phyloP scores from a whole-genome alignment of 2,888 invertebrate genomes.

The Conus canariensis region DNA sequence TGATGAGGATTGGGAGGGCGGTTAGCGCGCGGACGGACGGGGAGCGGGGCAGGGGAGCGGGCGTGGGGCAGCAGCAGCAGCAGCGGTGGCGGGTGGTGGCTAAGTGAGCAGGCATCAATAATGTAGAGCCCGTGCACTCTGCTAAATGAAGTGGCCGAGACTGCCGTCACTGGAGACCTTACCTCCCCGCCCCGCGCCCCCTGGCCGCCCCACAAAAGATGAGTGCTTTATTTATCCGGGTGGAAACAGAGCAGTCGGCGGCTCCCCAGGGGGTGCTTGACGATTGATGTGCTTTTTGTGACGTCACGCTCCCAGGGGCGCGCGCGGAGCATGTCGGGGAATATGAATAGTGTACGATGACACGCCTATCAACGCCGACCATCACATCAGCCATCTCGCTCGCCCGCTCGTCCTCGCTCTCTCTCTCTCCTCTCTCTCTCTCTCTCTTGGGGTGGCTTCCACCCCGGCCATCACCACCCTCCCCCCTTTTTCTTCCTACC shows the following conservation, averaged over 20 bases:
- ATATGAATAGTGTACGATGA: slow-evolving; percentile 22
- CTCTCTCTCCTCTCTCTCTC: slow-evolving; percentile 7
- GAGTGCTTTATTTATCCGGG: slow-evolving; percentile 44
- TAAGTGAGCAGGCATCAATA: slow-evolving; percentile 45
- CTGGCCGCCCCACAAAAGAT: slow-evolving; percentile 24
- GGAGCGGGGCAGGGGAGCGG: background rate
- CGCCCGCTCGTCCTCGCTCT: background rate
- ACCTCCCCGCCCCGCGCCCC: background rate
- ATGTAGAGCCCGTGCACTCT: slow-evolving; percentile 39
- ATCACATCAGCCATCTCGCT: background rate
- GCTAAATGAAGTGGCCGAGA: slow-evolving; percentile 41
- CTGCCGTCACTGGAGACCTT: background rate
- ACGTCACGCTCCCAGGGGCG: slow-evolving; percentile 31
- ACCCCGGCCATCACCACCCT: background rate
- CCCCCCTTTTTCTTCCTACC: background rate
- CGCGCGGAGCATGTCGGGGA: background rate
- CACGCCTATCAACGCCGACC: background rate
- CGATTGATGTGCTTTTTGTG: slow-evolving; percentile 43
- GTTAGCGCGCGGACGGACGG: background rate
- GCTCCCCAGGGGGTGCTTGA: slow-evolving; percentile 29
- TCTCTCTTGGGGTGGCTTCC: background rate
- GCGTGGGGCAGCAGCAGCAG: background rate
- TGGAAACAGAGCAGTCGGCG: slow-evolving; percentile 41
- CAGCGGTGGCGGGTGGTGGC: background rate
- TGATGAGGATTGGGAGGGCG: background rate